A percentile compares a stretch with the other conserved stretches of the same genome.
Conservation (phyloP, 2,888 invertebrate genomes). For the Pterostichus madidus region DNA sequence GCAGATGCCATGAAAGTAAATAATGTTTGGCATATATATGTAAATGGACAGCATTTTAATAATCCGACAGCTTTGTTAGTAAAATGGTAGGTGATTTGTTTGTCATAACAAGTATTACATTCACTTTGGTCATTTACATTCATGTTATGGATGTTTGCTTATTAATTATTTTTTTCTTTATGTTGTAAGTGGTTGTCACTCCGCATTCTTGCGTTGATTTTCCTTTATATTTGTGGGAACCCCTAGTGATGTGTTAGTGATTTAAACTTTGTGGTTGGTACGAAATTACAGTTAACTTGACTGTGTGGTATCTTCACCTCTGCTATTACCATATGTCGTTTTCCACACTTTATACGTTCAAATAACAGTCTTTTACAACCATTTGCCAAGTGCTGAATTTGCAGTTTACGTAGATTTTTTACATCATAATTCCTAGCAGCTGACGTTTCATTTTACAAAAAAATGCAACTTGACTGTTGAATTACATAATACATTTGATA, state of each 20-base stretch:
- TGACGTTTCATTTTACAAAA: slow-evolving; percentile 41
- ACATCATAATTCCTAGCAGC: slow-evolving; percentile 44
- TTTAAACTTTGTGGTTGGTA: slow-evolving; percentile 40
- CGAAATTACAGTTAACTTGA: slow-evolving; percentile 22
- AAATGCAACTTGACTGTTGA: neutral
- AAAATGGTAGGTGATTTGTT: slow-evolving; percentile 60
- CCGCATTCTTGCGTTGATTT: too few relatives aligned
- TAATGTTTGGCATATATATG: slow-evolving; percentile 58
- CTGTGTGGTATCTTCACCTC: slow-evolving; percentile 38
- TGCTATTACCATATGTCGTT: slow-evolving; percentile 56
- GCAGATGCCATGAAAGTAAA: slow-evolving; percentile 35
- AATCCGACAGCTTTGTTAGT: slow-evolving; percentile 61
- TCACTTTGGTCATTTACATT: slow-evolving; percentile 58
- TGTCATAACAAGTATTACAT: slow-evolving; percentile 56
- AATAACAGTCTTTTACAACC: slow-evolving; percentile 59
- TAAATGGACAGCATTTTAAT: slow-evolving; percentile 55
- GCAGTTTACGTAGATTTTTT: slow-evolving; percentile 47
- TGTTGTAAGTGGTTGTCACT: neutral
- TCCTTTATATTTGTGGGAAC: slow-evolving; percentile 4
- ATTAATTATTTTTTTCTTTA: slow-evolving; percentile 33
- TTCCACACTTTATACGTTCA: slow-evolving; percentile 56
- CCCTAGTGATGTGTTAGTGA: slow-evolving; percentile 37
- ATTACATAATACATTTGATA: slow-evolving; percentile 37
- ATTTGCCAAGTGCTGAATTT: slow-evolving; percentile 58
- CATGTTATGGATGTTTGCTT: slow-evolving; percentile 55